A percentile compares a stretch with the other conserved stretches of the same genome.
Evolutionary conservation across 2,113 vertebrate genomes (phyloP).

Genomic region (Chloebia gouldiae): DNA sequence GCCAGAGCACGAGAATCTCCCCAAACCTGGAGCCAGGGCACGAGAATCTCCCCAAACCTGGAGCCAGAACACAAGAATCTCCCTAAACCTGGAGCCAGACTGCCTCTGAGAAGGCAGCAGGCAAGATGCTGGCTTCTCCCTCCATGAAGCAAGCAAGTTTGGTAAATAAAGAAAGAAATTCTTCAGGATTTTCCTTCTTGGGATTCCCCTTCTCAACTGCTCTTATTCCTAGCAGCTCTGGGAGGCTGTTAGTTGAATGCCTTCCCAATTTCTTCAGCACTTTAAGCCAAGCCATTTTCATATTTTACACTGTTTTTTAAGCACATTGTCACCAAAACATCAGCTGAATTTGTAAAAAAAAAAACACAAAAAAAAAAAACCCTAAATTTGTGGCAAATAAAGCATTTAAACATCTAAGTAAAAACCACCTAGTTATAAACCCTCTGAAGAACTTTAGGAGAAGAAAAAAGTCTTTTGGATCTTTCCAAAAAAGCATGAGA

Average conservation of each 20-base stretch:
- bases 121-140: background rate
- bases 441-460: background rate
- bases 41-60: background rate
- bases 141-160: background rate
- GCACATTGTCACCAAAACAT: background rate
- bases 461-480: background rate
- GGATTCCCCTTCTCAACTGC: constrained; percentile 20
- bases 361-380: no score
- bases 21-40: background rate
- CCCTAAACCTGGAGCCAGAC: background rate
- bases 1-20: background rate
- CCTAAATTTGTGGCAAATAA: background rate
- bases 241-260: background rate
- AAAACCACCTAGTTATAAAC: background rate
- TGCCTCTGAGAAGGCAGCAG: background rate
- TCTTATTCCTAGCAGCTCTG: background rate
- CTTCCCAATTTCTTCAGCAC: constrained; percentile 21
- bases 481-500: background rate
- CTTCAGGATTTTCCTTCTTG: background rate
- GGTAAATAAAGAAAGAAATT: background rate
- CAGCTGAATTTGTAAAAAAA: background rate
- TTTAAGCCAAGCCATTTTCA: constrained; percentile 10
- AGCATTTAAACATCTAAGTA: background rate
- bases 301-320: constrained; percentile 29
- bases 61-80: background rate